A percentile compares a stretch with the other conserved stretches of the same genome.
phyloP scores from a whole-genome alignment of 2,888 invertebrate genomes.

The Eurytoma californica region DNA sequence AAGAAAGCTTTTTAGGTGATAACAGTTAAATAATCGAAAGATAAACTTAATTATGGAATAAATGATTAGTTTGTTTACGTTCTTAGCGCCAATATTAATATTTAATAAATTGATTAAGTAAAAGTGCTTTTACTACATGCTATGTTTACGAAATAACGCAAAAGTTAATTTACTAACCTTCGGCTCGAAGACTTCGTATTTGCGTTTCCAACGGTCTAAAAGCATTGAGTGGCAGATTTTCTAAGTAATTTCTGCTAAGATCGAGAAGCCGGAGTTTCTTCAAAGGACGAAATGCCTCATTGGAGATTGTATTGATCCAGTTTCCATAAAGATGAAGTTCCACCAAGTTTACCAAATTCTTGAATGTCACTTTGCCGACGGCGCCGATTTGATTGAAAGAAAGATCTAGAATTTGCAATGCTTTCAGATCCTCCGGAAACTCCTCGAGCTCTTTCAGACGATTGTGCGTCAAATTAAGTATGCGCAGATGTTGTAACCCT shows the following conservation, averaged over 20 bases:
- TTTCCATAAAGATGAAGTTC: constrained; percentile 90
- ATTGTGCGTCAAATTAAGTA: constrained; percentile 91
- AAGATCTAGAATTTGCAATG: constrained; percentile 87
- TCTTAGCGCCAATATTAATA: too few relatives aligned
- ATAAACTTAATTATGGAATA: too few relatives aligned
- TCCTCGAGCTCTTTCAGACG: constrained; percentile 88
- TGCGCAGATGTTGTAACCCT: constrained; percentile 84
- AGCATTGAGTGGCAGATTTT: constrained; percentile 87
- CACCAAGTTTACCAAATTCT: constrained; percentile 84
- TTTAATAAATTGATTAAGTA: too few relatives aligned
- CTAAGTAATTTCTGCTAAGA: constrained; percentile 89
- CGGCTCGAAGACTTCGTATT: constrained; percentile 85
- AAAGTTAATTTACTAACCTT: constrained; percentile 79
- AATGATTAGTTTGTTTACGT: too few relatives aligned
- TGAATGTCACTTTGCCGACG: constrained; percentile 86
- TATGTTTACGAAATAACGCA: too few relatives aligned
- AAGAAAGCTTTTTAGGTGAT: background rate
- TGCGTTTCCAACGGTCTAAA: constrained; percentile 89
- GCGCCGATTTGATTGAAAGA: constrained; percentile 89
- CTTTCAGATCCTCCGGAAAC: constrained; percentile 86
- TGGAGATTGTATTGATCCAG: constrained; percentile 86
- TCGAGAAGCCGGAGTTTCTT: constrained; percentile 87
- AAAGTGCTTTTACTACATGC: too few relatives aligned
- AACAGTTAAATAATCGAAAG: background rate
- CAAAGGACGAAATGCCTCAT: constrained; percentile 86